Conservation (phyloP, 92 coral and sea anemone species). For the Galaxea fascicularis region DNA sequence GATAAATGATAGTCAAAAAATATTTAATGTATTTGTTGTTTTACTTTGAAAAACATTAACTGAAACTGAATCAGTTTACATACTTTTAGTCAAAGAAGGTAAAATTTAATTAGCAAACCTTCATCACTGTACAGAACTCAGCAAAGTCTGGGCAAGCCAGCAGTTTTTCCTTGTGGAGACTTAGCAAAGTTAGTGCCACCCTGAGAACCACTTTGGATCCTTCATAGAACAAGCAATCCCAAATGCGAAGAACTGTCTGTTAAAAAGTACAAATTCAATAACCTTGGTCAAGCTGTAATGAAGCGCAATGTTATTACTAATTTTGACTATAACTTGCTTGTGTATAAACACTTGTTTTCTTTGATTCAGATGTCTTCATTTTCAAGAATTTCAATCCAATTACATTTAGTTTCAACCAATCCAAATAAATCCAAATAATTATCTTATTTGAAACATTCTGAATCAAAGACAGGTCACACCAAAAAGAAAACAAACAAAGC, state of each 20-base stretch:
- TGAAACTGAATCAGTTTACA: background rate
- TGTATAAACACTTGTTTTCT: too few relatives aligned
- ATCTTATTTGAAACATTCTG: too few relatives aligned
- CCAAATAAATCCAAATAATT: too few relatives aligned
- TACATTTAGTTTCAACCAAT: too few relatives aligned
- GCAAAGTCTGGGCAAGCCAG: conserved; percentile 81
- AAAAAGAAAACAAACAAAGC: too few relatives aligned
- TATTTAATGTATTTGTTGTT: background rate
- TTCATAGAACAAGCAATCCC: conserved; percentile 98
- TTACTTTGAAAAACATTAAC: background rate
- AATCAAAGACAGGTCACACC: too few relatives aligned
- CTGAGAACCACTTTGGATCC: conserved; percentile 95
- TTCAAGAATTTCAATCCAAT: too few relatives aligned
- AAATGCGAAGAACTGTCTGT: conserved; percentile 96
- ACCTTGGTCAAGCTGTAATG: too few relatives aligned
- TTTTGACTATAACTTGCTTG: too few relatives aligned
- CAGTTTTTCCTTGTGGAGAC: conserved; percentile 80
- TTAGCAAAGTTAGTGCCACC: conserved; percentile 84
- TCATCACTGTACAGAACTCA: conserved; percentile 81
- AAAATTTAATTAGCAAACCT: conserved; percentile 62
- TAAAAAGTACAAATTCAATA: background rate
- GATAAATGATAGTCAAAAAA: background rate
- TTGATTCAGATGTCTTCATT: too few relatives aligned
- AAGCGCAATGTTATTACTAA: too few relatives aligned
- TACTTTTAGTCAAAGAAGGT: too few relatives aligned